These are phyloP conservation scores for Megaleporinus macrocephalus DNA, from an alignment of 2,113 vertebrate species.

Conservation along the genomic window DNA sequence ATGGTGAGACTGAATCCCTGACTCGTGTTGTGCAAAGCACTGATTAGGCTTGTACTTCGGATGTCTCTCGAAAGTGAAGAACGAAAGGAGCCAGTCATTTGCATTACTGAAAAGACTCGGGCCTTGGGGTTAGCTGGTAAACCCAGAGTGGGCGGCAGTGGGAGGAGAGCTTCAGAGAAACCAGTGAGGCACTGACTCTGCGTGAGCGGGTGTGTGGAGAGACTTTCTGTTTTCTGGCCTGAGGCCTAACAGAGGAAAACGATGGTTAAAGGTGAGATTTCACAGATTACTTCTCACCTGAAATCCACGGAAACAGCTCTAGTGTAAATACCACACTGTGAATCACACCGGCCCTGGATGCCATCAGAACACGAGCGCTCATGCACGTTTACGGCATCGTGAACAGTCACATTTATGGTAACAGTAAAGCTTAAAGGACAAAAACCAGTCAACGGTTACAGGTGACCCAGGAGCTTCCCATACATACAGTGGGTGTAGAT, in stretches of 20 bases:
- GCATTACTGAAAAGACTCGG: conserved; percentile 58
- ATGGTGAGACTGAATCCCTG: neutral
- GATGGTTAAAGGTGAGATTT: neutral
- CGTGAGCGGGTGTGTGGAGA: conserved; percentile 6
- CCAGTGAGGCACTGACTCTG: neutral
- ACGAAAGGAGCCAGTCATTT: conserved; percentile 39
- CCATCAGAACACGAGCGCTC: neutral
- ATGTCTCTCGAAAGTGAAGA: neutral
- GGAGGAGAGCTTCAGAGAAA: neutral
- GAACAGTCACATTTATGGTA: neutral
- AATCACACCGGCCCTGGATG: neutral
- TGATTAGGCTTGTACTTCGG: neutral
- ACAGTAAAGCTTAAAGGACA: neutral
- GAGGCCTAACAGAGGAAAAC: neutral
- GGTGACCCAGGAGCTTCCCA: neutral
- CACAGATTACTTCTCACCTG: neutral
- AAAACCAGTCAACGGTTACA: neutral
- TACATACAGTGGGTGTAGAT: no score
- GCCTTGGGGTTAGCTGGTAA: neutral
- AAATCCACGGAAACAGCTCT: neutral
- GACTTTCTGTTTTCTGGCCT: conserved; percentile 43
- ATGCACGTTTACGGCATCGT: neutral
- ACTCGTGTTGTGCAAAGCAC: neutral
- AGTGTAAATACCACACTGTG: neutral
- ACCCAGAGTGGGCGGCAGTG: conserved; percentile 24